Evolutionary conservation across 2,888 invertebrate species (phyloP).

Genomic region (Xestia xanthographa): DNA sequence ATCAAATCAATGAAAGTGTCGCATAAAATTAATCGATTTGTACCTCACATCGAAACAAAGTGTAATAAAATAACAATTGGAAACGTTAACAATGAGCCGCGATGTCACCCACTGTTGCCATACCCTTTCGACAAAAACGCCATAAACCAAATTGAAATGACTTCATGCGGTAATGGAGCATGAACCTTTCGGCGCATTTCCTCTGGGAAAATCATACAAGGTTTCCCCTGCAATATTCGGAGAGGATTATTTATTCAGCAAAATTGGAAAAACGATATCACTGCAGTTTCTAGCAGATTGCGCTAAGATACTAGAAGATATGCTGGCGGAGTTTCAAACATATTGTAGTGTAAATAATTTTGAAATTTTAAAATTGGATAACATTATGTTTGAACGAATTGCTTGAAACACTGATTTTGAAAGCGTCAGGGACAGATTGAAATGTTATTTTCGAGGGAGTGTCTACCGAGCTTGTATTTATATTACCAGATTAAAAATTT

Average conservation of each 20-base stretch:
- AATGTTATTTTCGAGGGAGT: background rate
- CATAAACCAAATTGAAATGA: constrained; percentile 42
- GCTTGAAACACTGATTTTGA: background rate
- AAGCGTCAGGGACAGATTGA: background rate
- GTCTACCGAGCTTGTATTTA: background rate
- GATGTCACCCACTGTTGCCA: constrained; percentile 49
- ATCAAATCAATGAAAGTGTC: constrained; percentile 59
- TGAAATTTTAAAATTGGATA: background rate
- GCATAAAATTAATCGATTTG: constrained; percentile 63
- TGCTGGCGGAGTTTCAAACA: constrained; percentile 19
- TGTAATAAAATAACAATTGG: constrained; percentile 55
- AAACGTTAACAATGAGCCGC: constrained; percentile 50
- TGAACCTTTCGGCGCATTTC: constrained; percentile 30
- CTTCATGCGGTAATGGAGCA: constrained; percentile 37
- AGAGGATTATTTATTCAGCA: constrained; percentile 36
- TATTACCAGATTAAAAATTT: background rate
- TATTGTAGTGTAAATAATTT: constrained; percentile 11
- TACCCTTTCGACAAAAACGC: constrained; percentile 29
- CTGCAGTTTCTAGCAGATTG: constrained; percentile 42
- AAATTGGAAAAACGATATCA: constrained; percentile 24
- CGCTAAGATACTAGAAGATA: constrained; percentile 13
- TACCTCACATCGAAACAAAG: constrained; percentile 33
- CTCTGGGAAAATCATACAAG: constrained; percentile 37
- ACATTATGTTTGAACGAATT: background rate
- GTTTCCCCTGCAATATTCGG: constrained; percentile 18